Conservation (phyloP, 1,140 invertebrate species). For the Drosophila mayri region DNA sequence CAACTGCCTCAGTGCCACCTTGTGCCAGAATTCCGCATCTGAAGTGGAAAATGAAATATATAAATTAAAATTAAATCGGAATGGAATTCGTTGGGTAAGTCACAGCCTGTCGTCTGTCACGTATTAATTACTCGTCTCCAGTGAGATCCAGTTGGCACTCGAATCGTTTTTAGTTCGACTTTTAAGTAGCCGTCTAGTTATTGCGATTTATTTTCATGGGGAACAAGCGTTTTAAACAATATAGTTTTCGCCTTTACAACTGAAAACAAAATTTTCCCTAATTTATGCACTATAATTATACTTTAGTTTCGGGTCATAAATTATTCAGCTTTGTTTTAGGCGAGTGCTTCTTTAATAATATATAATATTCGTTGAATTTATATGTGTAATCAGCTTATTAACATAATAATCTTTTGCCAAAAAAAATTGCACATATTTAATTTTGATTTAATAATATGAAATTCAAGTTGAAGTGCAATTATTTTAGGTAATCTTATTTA, state of each 20-base stretch:
- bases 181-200: constrained; percentile 27
- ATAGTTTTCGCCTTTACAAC: constrained; percentile 1
- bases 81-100: constrained; percentile 33
- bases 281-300: constrained; percentile 20
- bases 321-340: background rate
- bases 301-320: background rate
- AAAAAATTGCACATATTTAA: background rate
- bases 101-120: constrained; percentile 7
- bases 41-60: constrained; percentile 42
- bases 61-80: constrained; percentile 9
- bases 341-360: too few relatives aligned
- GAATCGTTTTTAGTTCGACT: constrained; percentile 2
- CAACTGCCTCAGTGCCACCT: constrained; percentile 84
- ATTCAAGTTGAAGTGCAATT: constrained; percentile 2
- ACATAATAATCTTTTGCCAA: background rate
- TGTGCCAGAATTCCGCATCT: constrained; percentile 73
- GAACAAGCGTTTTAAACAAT: constrained; percentile 5
- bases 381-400: background rate
- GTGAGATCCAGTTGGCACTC: constrained; percentile 58
- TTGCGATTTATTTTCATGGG: constrained; percentile 50
- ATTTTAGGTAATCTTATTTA: background rate
- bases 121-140: constrained; percentile 55
- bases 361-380: background rate
- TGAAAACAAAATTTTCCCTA: background rate
- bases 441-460: background rate